phyloP scores from a whole-genome alignment of 2,113 vertebrate genomes.

The Morone chrysops region DNA sequence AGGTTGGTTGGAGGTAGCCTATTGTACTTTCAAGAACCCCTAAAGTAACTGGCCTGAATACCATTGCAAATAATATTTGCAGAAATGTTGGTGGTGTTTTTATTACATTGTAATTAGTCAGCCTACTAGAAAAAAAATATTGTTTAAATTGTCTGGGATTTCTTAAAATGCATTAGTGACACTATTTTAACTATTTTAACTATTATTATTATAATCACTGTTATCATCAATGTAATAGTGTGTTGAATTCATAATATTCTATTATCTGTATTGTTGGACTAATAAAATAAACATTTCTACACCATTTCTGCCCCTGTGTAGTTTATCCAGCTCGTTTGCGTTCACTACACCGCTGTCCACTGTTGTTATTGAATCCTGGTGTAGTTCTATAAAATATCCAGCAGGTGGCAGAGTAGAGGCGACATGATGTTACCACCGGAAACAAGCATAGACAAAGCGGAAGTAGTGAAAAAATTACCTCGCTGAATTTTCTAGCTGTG shows the following conservation, averaged over 20 bases:
- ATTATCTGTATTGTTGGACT: not conserved
- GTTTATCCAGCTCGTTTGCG: not conserved
- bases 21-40: not conserved
- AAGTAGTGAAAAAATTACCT: constrained; percentile 46
- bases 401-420: constrained; percentile 22
- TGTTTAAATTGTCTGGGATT: no score
- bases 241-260: not conserved
- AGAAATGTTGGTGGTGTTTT: not conserved
- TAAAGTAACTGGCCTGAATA: not conserved
- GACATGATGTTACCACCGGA: constrained; percentile 33
- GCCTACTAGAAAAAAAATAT: no score
- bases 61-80: not conserved
- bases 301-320: no score
- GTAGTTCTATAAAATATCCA: constrained; percentile 23
- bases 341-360: not conserved
- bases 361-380: not conserved
- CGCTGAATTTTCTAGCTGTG: constrained; percentile 14
- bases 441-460: constrained; percentile 49
- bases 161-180: no score
- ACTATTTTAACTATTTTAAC: no score
- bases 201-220: no score
- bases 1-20: not conserved
- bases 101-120: not conserved
- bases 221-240: not conserved
- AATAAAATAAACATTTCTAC: not conserved